Conservation (phyloP, 2,888 invertebrate species). For the Tetheella fluctuosa region DNA sequence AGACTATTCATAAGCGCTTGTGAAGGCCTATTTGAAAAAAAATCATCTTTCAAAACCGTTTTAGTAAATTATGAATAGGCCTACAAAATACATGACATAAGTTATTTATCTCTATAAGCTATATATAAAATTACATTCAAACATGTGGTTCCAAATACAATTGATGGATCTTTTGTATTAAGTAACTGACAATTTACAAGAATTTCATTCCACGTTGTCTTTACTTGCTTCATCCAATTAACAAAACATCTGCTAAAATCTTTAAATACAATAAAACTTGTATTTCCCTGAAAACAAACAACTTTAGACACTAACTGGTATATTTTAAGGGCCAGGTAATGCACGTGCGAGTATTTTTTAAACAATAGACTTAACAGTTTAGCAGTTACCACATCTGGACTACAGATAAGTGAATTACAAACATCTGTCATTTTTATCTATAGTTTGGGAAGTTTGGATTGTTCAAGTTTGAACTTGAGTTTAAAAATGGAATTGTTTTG, state of each 20-base stretch:
- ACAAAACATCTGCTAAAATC: conserved; percentile 10
- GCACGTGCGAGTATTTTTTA: conserved; percentile 24
- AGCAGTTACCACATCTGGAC: conserved; percentile 31
- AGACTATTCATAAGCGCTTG: too few species aligned
- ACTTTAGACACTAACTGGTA: background rate
- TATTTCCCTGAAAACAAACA: background rate
- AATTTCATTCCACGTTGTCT: background rate
- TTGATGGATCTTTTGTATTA: background rate
- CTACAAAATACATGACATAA: too few species aligned
- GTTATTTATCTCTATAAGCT: too few species aligned
- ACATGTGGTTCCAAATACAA: too few species aligned
- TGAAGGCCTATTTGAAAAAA: too few species aligned
- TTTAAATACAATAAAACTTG: conserved; percentile 5
- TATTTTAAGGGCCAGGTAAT: conserved; percentile 16
- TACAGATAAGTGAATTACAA: conserved; percentile 25
- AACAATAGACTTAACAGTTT: conserved; percentile 25
- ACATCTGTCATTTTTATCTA: conserved; percentile 19
- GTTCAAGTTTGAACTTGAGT: background rate
- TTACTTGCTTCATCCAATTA: background rate
- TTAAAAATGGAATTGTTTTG: background rate
- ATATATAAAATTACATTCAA: too few species aligned
- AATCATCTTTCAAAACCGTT: too few species aligned
- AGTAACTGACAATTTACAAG: background rate
- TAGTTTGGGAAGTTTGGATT: conserved; percentile 1
- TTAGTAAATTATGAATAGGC: too few species aligned